Conservation (phyloP, 2,888 invertebrate species). For the Sclerodermus sp. region DNA sequence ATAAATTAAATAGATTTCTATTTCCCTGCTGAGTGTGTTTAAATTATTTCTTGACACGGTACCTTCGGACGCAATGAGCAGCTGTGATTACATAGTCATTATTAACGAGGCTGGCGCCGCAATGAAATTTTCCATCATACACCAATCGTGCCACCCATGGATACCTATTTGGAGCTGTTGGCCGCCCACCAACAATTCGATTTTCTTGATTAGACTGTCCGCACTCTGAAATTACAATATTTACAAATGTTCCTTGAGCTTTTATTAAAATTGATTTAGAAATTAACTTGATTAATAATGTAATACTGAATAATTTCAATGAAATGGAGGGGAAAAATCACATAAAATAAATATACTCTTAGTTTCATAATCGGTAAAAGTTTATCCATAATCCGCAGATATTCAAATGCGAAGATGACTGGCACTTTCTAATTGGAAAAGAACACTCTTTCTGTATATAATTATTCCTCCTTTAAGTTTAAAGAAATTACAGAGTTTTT, state of each 20-base stretch:
- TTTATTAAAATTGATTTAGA: background rate
- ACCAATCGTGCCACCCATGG: conserved; percentile 87
- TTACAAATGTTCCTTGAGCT: too few relatives aligned
- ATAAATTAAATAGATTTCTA: too few relatives aligned
- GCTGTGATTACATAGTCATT: conserved; percentile 85
- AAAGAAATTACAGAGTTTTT: too few relatives aligned
- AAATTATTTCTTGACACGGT: too few relatives aligned
- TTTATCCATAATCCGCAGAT: too few relatives aligned
- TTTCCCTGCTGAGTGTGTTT: background rate
- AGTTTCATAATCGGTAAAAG: too few relatives aligned
- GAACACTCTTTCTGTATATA: background rate
- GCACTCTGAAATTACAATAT: conserved; percentile 71
- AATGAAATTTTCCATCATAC: conserved; percentile 87
- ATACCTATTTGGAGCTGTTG: conserved; percentile 80
- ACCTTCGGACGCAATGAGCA: conserved; percentile 84
- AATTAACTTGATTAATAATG: too few relatives aligned
- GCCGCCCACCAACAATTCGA: conserved; percentile 81
- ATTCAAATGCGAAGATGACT: too few relatives aligned
- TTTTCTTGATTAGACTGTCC: conserved; percentile 83
- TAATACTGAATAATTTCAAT: too few relatives aligned
- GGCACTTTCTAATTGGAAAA: background rate
- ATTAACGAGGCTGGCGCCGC: conserved; percentile 81
- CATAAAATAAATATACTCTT: too few relatives aligned
- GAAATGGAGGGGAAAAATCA: too few relatives aligned
- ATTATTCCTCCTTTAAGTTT: conserved; percentile 1